Base-by-base conservation (phyloP, 2,797 vertebrate species). In the Rachycentron canadum region DNA sequence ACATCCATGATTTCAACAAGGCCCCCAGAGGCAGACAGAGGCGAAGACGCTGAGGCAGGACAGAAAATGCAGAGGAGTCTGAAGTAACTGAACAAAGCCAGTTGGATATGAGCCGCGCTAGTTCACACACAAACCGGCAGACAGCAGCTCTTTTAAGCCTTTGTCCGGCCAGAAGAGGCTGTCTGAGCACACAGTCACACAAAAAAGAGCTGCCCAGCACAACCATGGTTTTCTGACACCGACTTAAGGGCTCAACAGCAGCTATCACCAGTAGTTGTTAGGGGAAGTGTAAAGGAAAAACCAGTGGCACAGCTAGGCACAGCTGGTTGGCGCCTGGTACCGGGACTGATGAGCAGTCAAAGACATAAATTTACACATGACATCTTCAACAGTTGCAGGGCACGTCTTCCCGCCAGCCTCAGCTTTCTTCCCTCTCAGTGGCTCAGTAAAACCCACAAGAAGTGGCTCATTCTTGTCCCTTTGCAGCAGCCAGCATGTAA, bases 291-390 rank as follows among this genome's bases (percentile, higher is more conserved):
- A 30, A 67, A 47, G n/a, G 23, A 30, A 52, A 26, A 17, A 10
- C 32, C 47, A 7, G 61, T 16, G 40, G 68, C 53, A 56, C 52
- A 50, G 71, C 69, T 0, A 57, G 56, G 73, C 40, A 26, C 70
- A 62, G 77, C 61, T 7, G 43, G 23, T n/a, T 12, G 73, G 79
- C 26, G 78, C 76, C 86, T 82, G 86, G 80, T 67, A 82, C 86
- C 0, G 47, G 16, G 64, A 17, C 63, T 7, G 45, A 61, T 11
- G 40, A 83, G 40, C 38, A 47, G 70, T 50, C 6, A 3, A 53
- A 68, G 62, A 56, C 73, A 74, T 79, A 78, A 30, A 89, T 86
- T 69, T 67, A 64, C 58, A 58, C 47, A 13, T 23, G 73, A 67
- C 81, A 68, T 81, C 60, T 84, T 73, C n/a, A 41, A 63, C 49